Base-by-base conservation (phyloP, 1,140 invertebrate genomes). In the Bombus superbus region DNA sequence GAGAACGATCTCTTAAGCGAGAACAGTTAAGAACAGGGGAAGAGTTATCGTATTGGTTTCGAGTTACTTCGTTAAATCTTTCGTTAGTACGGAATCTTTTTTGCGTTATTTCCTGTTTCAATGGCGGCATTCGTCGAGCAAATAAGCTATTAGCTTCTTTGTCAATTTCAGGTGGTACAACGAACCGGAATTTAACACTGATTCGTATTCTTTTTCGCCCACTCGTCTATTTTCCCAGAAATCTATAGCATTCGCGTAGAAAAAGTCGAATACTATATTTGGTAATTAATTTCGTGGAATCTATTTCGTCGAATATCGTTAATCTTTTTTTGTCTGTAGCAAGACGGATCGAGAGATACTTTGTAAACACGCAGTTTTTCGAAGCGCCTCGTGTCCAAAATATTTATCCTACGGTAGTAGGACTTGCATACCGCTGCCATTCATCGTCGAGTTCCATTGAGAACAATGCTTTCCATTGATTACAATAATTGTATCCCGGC, bases 391-490 rank as follows among this genome's bases (percentile, higher is more conserved):
- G 8, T 5, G 53, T 32, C 6, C 15, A 53, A 77, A 69, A 28
- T 68, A 25, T 38, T 77, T 62, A n/a, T 53, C 57, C 10, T 4
- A 10, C 35, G 28, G 25, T 64, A 53, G 47, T 53, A 18, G 18
- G 18, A 22, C 47, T 53, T 53, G 22, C 47, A 53, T 53, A 53
- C 18, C n/a, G 47, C 75, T 73, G 57, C n/a, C 72, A 75, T 75
- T 53, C 71, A 44, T 47, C 44, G 40, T n/a, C 42, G 8, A 38
- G 42, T 64, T 44, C 32, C 47, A 71, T 53, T 57, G 13, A 57
- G 79, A 42, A 53, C 42, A 75, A 66, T 53, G 35, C 10, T 47
- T 64, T 74, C 53, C n/a, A 73, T 72, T 44, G 69, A 71, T 38
- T 71, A 44, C n/a, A 25, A 64, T 75, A 66, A 66, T 64, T 59